Conservation (phyloP, 1,140 invertebrate genomes). For the Drosophila saltans region DNA sequence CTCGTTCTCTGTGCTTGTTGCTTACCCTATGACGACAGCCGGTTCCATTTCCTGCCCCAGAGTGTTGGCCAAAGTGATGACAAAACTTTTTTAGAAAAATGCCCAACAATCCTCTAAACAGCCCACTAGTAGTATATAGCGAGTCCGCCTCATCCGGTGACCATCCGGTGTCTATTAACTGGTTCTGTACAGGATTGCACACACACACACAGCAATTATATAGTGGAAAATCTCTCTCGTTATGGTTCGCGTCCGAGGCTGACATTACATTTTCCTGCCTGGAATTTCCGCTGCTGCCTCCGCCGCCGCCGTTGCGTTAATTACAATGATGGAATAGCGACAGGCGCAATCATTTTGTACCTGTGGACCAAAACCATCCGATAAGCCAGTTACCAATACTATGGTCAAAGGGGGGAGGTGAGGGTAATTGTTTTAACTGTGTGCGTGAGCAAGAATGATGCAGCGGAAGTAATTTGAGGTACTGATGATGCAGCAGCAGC, state of each 20-base stretch:
- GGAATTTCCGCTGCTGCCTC: slow-evolving; percentile 69
- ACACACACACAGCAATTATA: slow-evolving; percentile 48
- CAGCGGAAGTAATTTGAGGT: slow-evolving; percentile 80
- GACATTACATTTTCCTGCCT: slow-evolving; percentile 71
- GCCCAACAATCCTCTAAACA: slow-evolving; percentile 44
- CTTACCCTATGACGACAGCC: slow-evolving; percentile 40
- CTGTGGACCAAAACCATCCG: slow-evolving; percentile 34
- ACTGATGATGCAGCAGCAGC: slow-evolving; percentile 54
- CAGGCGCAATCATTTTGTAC: slow-evolving; percentile 44
- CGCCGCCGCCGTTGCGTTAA: slow-evolving; percentile 61
- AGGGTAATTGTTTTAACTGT: slow-evolving; percentile 60
- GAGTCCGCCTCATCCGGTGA: slow-evolving; percentile 67
- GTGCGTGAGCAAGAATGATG: slow-evolving; percentile 49
- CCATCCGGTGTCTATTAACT: slow-evolving; percentile 73
- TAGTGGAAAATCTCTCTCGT: slow-evolving; percentile 57
- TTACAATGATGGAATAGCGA: slow-evolving; percentile 70
- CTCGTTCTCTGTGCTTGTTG: slow-evolving; percentile 20
- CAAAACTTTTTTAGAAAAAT: slow-evolving; percentile 61
- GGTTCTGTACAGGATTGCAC: slow-evolving; percentile 66
- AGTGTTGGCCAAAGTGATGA: slow-evolving; percentile 54
- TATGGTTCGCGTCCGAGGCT: slow-evolving; percentile 60
- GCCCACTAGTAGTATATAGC: slow-evolving; percentile 39
- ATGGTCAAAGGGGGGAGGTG: background rate
- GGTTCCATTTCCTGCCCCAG: slow-evolving; percentile 74
- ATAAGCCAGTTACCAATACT: slow-evolving; percentile 47